Conservation (phyloP, 2,797 vertebrate species). For the Lindbergichthys nudifrons region DNA sequence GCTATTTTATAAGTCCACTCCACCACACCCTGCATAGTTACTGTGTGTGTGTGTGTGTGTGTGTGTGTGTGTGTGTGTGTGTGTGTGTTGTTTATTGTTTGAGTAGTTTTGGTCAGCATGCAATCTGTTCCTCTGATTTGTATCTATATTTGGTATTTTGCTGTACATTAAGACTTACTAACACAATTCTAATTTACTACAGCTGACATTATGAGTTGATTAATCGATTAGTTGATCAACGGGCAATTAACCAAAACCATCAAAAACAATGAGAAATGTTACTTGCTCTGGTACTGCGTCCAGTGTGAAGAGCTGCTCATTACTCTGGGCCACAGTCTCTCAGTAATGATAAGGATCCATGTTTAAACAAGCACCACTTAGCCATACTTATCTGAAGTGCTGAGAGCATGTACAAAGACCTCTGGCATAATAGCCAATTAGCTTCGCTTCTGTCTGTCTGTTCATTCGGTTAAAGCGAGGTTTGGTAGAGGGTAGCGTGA, state of each 20-base stretch:
- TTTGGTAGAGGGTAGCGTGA: conserved; percentile 69
- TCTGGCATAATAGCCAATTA: conserved; percentile 76
- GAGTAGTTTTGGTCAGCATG: neutral
- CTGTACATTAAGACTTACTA: neutral
- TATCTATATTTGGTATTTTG: neutral
- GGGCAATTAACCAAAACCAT: neutral
- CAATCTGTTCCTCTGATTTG: neutral
- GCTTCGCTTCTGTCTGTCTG: conserved; percentile 57
- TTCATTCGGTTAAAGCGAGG: conserved; percentile 36
- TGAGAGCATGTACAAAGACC: conserved; percentile 76
- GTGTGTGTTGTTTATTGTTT: conserved; percentile 13
- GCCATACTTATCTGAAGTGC: conserved; percentile 74
- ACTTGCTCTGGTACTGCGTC: neutral
- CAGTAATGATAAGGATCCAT: conserved; percentile 77
- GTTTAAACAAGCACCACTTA: conserved; percentile 77
- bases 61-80: conserved; percentile 19
- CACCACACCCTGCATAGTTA: conserved; percentile 59
- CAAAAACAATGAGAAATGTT: neutral
- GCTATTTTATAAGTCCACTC: conserved; percentile 48
- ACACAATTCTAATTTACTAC: neutral
- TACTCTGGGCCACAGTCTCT: conserved; percentile 53
- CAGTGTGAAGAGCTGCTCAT: conserved; percentile 54
- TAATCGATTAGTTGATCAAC: neutral
- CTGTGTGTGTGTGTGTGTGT: conserved; percentile 11
- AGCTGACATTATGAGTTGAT: neutral